phyloP scores from a whole-genome alignment of 2,888 invertebrate species.

The Eremobia ochroleuca region DNA sequence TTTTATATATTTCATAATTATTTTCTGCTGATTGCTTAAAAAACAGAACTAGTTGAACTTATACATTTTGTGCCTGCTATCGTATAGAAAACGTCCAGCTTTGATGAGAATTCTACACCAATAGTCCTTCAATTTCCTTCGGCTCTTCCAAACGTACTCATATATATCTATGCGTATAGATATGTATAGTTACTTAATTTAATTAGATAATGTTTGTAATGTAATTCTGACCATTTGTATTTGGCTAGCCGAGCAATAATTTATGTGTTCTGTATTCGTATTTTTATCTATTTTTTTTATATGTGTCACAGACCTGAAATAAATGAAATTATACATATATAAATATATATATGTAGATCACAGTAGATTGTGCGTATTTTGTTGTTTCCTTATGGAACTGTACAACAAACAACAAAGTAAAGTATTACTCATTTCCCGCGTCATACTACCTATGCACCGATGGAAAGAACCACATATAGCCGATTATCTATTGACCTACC shows the following conservation, averaged over 20 bases:
- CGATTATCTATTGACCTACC: conserved; percentile 46
- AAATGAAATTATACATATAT: no score
- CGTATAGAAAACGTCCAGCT: background rate
- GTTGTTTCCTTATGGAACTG: background rate
- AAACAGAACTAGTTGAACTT: background rate
- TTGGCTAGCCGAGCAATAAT: no score
- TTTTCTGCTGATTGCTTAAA: background rate
- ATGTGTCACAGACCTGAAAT: no score
- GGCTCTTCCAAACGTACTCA: background rate
- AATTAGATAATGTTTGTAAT: no score
- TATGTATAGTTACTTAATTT: no score
- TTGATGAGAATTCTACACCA: background rate
- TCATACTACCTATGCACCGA: background rate
- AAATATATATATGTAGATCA: background rate
- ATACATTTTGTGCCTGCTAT: background rate
- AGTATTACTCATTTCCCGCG: conserved; percentile 28
- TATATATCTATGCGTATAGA: no score
- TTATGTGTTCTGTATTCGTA: no score
- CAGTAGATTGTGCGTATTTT: background rate
- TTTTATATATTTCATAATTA: no score
- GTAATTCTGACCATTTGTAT: no score
- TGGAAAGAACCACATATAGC: conserved; percentile 35
- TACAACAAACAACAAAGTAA: conserved; percentile 34
- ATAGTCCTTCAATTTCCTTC: background rate
- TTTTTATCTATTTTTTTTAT: no score